These are phyloP conservation scores for Centrocercus urophasianus DNA, from an alignment of 2,113 vertebrate genomes.

Conservation along the genomic window DNA sequence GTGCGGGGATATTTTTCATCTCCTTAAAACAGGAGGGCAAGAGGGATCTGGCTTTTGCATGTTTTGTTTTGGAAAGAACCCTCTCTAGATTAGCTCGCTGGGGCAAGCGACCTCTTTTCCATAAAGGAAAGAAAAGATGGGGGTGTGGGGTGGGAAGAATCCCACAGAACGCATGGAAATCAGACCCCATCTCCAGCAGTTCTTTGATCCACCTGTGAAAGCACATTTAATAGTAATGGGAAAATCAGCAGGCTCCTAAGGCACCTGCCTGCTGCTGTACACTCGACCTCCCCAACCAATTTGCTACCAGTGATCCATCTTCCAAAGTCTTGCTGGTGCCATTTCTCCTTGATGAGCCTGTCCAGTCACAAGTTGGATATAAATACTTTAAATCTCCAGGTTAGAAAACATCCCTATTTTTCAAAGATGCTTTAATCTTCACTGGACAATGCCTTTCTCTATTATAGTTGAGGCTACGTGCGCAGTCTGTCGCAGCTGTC, in stretches of 20 bases:
- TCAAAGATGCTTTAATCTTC: slow-evolving; percentile 21
- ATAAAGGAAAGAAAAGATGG: neutral
- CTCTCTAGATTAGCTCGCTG: slow-evolving; percentile 71
- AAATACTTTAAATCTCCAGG: neutral
- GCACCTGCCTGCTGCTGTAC: slow-evolving; percentile 27
- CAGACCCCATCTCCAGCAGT: slow-evolving; percentile 26
- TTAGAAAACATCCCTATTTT: slow-evolving; percentile 33
- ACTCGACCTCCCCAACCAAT: neutral
- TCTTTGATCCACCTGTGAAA: slow-evolving; percentile 5
- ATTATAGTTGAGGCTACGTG: neutral
- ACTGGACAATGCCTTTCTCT: slow-evolving; percentile 16
- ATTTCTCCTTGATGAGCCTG: neutral
- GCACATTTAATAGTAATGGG: neutral
- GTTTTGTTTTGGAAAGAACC: slow-evolving; percentile 71
- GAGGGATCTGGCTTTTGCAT: slow-evolving; percentile 64
- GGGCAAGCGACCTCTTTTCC: slow-evolving; percentile 42
- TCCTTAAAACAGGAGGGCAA: slow-evolving; percentile 64
- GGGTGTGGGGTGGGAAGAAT: neutral
- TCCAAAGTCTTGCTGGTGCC: slow-evolving; percentile 38
- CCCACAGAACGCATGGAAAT: neutral
- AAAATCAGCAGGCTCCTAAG: slow-evolving; percentile 50
- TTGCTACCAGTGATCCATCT: slow-evolving; percentile 9
- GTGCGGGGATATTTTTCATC: slow-evolving; percentile 6
- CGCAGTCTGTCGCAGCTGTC: neutral
- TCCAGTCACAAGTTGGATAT: neutral